phyloP scores from a whole-genome alignment of 1,140 invertebrate species.

The Drosophila santomea region DNA sequence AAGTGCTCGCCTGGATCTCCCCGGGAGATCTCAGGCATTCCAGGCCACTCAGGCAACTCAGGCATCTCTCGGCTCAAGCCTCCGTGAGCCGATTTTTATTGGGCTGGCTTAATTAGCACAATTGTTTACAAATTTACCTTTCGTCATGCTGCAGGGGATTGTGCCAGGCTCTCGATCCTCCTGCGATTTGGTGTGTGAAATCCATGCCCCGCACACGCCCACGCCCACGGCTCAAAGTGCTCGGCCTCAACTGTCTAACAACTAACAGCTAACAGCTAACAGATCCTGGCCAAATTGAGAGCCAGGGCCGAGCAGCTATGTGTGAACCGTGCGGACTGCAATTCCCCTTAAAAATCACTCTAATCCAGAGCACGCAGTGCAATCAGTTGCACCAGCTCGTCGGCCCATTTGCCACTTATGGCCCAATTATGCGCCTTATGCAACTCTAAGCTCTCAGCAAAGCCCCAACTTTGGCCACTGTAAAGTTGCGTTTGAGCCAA shows the following conservation, averaged over 20 bases:
- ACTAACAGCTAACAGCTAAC: too few relatives aligned
- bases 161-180: background rate
- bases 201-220: conserved; percentile 73
- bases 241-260: background rate
- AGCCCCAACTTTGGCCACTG: background rate
- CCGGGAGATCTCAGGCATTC: background rate
- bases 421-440: conserved; percentile 44
- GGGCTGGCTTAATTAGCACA: conserved; percentile 83
- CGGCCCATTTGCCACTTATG: background rate
- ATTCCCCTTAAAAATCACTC: conserved; percentile 82
- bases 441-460: conserved; percentile 27
- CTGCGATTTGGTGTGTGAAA: conserved; percentile 46
- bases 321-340: conserved; percentile 55
- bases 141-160: conserved; percentile 60
- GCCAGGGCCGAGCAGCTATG: conserved; percentile 24
- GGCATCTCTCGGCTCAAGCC: conserved; percentile 7
- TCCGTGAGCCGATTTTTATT: conserved; percentile 75
- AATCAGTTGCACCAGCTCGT: background rate
- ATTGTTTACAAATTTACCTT: conserved; percentile 84
- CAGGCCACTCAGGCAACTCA: background rate
- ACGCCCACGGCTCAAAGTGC: conserved; percentile 65
- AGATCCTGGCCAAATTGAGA: background rate
- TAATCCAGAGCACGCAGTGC: conserved; percentile 54
- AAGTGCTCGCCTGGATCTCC: conserved; percentile 55
- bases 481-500: too few relatives aligned